These are phyloP conservation scores for Hololepta plana DNA, from an alignment of 2,888 invertebrate species.

Conservation along the genomic window DNA sequence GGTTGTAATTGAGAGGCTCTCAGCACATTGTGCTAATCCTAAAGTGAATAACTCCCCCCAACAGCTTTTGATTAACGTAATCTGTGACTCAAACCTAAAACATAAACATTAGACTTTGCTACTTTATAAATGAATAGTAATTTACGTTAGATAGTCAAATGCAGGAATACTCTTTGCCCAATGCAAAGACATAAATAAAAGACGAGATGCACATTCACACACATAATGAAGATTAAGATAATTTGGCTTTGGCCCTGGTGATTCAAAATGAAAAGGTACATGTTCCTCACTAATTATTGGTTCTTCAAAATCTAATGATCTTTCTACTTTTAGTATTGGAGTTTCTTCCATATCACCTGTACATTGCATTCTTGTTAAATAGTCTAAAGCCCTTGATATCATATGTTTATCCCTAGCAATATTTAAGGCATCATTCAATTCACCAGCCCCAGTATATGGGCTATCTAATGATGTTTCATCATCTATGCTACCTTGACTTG, in stretches of 20 bases:
- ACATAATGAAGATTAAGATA: conserved; percentile 86
- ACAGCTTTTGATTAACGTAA: conserved; percentile 63
- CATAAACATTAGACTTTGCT: conserved; percentile 8
- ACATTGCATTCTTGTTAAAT: conserved; percentile 35
- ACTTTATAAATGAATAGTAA: too few species aligned
- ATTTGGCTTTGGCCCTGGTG: conserved; percentile 63
- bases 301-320: conserved; percentile 31
- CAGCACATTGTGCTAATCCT: conserved; percentile 74
- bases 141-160: conserved; percentile 61
- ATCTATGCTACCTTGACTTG: conserved; percentile 31
- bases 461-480: conserved; percentile 39
- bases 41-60: conserved; percentile 89
- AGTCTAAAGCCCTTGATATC: conserved; percentile 51
- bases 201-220: conserved; percentile 85
- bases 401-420: conserved; percentile 40
- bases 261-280: conserved; percentile 56
- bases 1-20: conserved; percentile 56
- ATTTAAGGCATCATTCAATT: conserved; percentile 39
- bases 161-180: conserved; percentile 71
- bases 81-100: conserved; percentile 64
- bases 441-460: conserved; percentile 26
- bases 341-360: conserved; percentile 22
- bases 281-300: conserved; percentile 50
- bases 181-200: conserved; percentile 77
- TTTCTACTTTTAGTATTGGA: conserved; percentile 19